Percentiles rank a stretch among this genome's conserved stretches.
Evolutionary conservation across 2,888 invertebrate species (phyloP).

Genomic region (Sericinus montela): DNA sequence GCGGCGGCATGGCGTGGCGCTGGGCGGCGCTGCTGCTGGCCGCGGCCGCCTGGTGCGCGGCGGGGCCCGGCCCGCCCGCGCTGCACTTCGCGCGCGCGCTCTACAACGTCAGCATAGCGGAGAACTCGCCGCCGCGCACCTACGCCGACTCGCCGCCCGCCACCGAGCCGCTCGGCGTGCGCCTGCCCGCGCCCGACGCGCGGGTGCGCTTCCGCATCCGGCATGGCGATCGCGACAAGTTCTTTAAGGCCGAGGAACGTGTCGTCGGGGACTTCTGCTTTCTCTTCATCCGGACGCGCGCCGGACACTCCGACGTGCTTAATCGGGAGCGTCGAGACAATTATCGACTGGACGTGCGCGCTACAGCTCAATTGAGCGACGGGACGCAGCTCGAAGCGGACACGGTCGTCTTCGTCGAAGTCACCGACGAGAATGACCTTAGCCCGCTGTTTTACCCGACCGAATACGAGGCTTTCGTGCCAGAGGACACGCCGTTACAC

Average conservation of each 20-base stretch:
- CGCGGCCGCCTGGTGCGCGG: constrained; percentile 30
- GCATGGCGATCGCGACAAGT: constrained; percentile 91
- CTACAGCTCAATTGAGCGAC: constrained; percentile 76
- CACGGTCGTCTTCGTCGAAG: constrained; percentile 83
- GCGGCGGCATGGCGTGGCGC: constrained; percentile 36
- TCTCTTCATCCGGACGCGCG: constrained; percentile 91
- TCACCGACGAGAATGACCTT: constrained; percentile 93
- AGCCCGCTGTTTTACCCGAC: constrained; percentile 95
- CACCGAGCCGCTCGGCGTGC: constrained; percentile 81
- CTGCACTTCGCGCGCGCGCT: constrained; percentile 84
- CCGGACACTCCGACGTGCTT: constrained; percentile 91
- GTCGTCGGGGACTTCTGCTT: constrained; percentile 97
- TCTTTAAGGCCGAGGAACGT: constrained; percentile 95
- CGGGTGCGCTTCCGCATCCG: constrained; percentile 91
- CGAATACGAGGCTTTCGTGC: constrained; percentile 91
- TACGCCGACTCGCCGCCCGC: constrained; percentile 83
- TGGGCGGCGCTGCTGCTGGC: constrained; percentile 52
- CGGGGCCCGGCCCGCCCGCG: constrained; percentile 26
- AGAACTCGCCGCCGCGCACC: constrained; percentile 95
- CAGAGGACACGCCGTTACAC: constrained; percentile 93
- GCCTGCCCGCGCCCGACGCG: constrained; percentile 86
- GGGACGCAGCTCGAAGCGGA: constrained; percentile 84
- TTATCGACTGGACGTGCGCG: constrained; percentile 88
- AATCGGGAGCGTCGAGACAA: constrained; percentile 95
- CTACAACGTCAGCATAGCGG: constrained; percentile 95